Base-by-base conservation (phyloP, 2,797 vertebrate genomes). In the Ceyx erithaca region DNA sequence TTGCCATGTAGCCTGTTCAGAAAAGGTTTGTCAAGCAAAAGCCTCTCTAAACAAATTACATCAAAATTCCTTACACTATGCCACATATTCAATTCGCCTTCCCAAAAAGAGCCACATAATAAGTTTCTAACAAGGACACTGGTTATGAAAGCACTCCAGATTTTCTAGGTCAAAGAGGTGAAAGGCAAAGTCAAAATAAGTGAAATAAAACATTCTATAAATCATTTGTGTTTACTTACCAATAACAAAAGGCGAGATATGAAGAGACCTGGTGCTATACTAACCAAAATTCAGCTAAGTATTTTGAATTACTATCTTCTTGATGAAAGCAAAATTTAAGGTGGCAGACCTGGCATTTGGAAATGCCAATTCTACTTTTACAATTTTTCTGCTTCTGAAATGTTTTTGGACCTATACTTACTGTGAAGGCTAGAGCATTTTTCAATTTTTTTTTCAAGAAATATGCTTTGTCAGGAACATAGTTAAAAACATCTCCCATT, bases 101-200 rank as follows among this genome's bases (percentile, higher is more conserved):
- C 88, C 87, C 93, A 93, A 75, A 94, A 84, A 68, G 80, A 91
- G 73, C 63, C 70, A 90, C 80, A 91, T 81, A 89, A 54, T 77
- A 87, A 61, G 77, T 63, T 95, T 86, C 77, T 92, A 94, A 86
- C 58, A 79, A 86, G 80, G 73, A 75, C 73, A 66, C 9, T 84
- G 63, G 49, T 68, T 92, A 94, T 93, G 90, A 88, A 90, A 80
- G 71, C 43, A 62, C 48, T 86, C 51, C 35, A 49, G 12, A 86
- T 88, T 95, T 92, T 93, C 83, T 77, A 90, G 70, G 89, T 91
- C 89, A 86, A 81, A 88, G 90, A 94, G 83, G 85, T 73, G 59
- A 93, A 87, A 75, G 22, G 75, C 41, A 82, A 92, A 86, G 41
- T 77, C 49, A 82, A 94, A 93, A 66, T 84, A 94, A 92, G 40